phyloP scores from a whole-genome alignment of 2,888 invertebrate species.

The Tromatobia lineatoria region DNA sequence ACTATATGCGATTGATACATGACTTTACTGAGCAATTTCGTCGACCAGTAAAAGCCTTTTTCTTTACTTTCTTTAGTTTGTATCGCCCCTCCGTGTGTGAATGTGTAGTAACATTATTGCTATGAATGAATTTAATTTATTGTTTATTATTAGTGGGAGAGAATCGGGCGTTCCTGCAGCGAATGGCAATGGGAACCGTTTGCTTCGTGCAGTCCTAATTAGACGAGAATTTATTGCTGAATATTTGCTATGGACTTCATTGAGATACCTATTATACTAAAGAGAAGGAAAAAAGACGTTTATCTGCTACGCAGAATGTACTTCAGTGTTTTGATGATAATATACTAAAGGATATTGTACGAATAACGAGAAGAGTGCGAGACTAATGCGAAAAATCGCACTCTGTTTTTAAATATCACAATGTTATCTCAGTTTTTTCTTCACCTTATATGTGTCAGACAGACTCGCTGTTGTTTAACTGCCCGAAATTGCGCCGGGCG shows the following conservation, averaged over 20 bases:
- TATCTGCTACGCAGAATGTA: constrained; percentile 71
- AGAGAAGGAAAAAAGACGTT: constrained; percentile 26
- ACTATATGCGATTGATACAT: constrained; percentile 75
- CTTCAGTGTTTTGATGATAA: constrained; percentile 69
- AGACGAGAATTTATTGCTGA: constrained; percentile 28
- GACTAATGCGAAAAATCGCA: constrained; percentile 14
- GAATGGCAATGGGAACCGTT: constrained; percentile 42
- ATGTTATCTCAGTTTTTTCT: constrained; percentile 30
- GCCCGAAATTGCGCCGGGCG: constrained; percentile 9
- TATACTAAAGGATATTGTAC: constrained; percentile 54
- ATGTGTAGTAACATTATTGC: constrained; percentile 74
- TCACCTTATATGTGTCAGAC: constrained; percentile 55
- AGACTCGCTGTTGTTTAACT: constrained; percentile 52
- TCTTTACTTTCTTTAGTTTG: constrained; percentile 71
- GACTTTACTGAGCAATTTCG: constrained; percentile 69
- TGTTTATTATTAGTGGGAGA: constrained; percentile 68
- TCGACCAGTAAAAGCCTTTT: constrained; percentile 51
- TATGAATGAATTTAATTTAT: constrained; percentile 81
- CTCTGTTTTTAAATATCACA: background rate
- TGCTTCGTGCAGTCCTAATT: constrained; percentile 51
- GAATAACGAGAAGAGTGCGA: constrained; percentile 22
- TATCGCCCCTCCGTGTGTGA: constrained; percentile 76
- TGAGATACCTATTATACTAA: constrained; percentile 52
- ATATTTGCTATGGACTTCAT: constrained; percentile 60
- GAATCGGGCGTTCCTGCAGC: constrained; percentile 53